Percentiles rank a stretch among this genome's conserved stretches.
phyloP scores from a whole-genome alignment of 37 sponge, comb jelly and placozoan genomes.

The Diacarnus erythraeanus region DNA sequence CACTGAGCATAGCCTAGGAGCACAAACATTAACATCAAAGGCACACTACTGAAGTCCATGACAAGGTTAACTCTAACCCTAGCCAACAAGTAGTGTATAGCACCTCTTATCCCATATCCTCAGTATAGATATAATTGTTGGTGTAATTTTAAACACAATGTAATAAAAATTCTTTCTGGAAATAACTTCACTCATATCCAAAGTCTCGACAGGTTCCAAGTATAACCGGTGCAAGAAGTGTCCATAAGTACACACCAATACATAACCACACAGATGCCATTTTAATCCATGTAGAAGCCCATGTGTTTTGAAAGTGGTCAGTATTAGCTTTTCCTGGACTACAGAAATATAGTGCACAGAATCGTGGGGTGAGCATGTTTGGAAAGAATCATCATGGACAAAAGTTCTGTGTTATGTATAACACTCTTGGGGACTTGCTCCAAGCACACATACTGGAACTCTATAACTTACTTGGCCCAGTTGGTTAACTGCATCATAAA shows the following conservation, averaged over 20 bases:
- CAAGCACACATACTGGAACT: background rate
- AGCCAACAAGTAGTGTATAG: no score
- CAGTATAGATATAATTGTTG: no score
- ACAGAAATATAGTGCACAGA: background rate
- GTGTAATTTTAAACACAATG: no score
- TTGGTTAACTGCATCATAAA: slow-evolving; percentile 97
- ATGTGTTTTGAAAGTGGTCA: slow-evolving; percentile 74
- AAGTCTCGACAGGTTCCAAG: slow-evolving; percentile 80
- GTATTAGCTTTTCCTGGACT: slow-evolving; percentile 26
- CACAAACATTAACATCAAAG: no score
- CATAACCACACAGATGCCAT: slow-evolving; percentile 78
- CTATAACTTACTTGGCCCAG: slow-evolving; percentile 84
- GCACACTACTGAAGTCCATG: no score
- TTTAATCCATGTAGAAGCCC: slow-evolving; percentile 89
- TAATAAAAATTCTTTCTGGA: no score
- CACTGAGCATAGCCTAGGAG: no score
- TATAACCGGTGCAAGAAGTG: slow-evolving; percentile 83
- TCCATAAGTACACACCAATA: slow-evolving; percentile 84
- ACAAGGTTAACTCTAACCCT: no score
- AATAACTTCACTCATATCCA: slow-evolving; percentile 68
- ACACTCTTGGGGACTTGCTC: background rate
- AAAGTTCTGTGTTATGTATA: background rate
- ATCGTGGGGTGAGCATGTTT: no score
- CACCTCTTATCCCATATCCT: no score
- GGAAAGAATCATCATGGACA: no score